These are phyloP conservation scores for Chromis chromis DNA, from an alignment of 2,797 vertebrate genomes.

Conservation along the genomic window DNA sequence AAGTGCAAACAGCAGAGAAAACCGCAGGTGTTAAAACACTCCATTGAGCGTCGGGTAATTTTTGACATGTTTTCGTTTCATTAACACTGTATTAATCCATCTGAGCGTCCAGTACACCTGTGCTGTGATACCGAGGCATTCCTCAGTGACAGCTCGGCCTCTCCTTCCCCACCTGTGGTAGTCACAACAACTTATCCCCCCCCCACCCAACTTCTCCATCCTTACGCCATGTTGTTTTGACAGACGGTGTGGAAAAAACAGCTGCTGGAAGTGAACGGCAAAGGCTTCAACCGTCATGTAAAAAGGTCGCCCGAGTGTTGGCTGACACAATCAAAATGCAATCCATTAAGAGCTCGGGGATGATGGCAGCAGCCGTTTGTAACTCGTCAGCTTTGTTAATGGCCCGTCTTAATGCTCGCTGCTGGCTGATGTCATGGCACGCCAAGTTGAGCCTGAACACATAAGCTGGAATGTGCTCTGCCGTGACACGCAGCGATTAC, in stretches of 20 bases:
- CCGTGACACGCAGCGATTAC: conserved; percentile 72
- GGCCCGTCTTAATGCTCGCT: conserved; percentile 77
- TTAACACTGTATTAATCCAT: conserved; percentile 87
- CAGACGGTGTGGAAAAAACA: conserved; percentile 84
- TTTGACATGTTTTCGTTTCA: conserved; percentile 91
- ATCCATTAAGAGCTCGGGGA: conserved; percentile 88
- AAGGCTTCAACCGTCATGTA: conserved; percentile 73
- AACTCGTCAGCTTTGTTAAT: conserved; percentile 86
- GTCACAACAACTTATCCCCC: conserved; percentile 76
- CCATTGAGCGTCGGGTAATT: conserved; percentile 59
- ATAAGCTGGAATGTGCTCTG: conserved; percentile 76
- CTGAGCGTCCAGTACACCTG: conserved; percentile 81
- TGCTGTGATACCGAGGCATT: conserved; percentile 72
- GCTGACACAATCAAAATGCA: conserved; percentile 85
- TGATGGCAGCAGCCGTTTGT: conserved; percentile 82
- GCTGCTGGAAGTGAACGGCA: conserved; percentile 77
- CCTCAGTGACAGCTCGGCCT: conserved; percentile 78
- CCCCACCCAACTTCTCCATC: conserved; percentile 28
- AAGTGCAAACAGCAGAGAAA: conserved; percentile 57
- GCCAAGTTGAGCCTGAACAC: conserved; percentile 70
- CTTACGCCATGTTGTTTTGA: conserved; percentile 86
- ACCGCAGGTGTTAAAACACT: conserved; percentile 74
- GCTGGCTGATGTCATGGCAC: conserved; percentile 81
- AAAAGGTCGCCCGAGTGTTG: conserved; percentile 72
- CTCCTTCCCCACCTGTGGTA: conserved; percentile 80